Evolutionary conservation across 1,140 invertebrate genomes (phyloP), one percentile per base, ranked within the genome.

Genomic region (Geopemphigus sp.): DNA sequence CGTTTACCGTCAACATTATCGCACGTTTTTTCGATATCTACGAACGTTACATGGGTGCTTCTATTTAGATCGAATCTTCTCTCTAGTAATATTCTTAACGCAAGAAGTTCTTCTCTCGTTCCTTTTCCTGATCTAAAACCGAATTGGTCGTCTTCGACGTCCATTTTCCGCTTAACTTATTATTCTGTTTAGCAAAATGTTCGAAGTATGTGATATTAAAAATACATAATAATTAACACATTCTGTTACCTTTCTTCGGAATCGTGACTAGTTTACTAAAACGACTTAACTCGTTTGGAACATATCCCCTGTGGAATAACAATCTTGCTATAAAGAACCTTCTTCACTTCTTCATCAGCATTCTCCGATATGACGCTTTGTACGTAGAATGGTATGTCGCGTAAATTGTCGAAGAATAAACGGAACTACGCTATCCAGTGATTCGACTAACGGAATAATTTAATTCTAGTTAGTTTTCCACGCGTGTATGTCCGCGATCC

Each of bases 231-330:
- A 68, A 68, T 68, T 68, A 39, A 29, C 26, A 29, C 64, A 68
- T 11, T 68, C 64, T 39, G 26, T 68, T 22, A 47, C 64, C n/a
- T 68, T 68, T n/a, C 22, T 68, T 68, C 19, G 64, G 64, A 39
- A 68, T 68, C n/a, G 64, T 68, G 24, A 68, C 39, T 32, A 47
- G 39, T 47, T 68, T 68, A 47, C 11, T 68, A 32, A 39, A 29
- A 15, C 22, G 24, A 68, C n/a, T n/a, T n/a, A 68, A 68, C 24
- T 68, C 64, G 22, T 68, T 68, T 68, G 64, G 64, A 26, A 68
- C n/a, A n/a, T 32, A 68, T 32, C 32, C 17, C 64, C 24, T 68
- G 6, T 68, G 19, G 19, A 10, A 68, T 68, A 68, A 47, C 64
- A 68, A 68, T 68, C 12, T 39, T 68, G 24, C 32, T 26, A 68